Evolutionary conservation across 1,140 invertebrate genomes (phyloP).

Genomic region (Nasonia vitripennis): DNA sequence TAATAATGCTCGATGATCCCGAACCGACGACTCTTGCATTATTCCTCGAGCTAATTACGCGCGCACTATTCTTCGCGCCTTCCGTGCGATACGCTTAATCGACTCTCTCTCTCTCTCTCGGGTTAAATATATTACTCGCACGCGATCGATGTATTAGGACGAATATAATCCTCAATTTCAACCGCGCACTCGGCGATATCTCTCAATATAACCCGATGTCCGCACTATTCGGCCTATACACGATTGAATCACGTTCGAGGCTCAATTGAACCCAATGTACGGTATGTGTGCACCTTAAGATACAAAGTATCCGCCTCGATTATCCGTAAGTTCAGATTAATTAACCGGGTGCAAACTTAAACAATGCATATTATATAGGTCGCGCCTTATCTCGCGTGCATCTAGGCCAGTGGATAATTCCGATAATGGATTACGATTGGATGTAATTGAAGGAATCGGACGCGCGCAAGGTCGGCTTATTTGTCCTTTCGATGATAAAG

Average conservation of each 20-base stretch:
- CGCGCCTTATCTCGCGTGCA: neutral
- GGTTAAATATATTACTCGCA: no score
- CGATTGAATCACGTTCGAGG: neutral
- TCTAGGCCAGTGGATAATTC: neutral
- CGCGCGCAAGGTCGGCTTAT: slow-evolving; percentile 4
- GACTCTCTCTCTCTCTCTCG: no score
- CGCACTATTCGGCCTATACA: neutral
- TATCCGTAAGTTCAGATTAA: neutral
- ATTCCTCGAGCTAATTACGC: no score
- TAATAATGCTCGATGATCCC: no score
- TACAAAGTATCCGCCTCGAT: neutral
- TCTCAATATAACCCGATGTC: neutral
- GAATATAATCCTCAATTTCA: neutral
- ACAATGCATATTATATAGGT: neutral
- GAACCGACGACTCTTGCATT: no score
- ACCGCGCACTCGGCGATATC: neutral
- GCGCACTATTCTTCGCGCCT: no score
- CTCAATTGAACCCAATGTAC: no score
- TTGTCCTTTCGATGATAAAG: neutral
- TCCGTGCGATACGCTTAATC: no score
- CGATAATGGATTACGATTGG: slow-evolving; percentile 38
- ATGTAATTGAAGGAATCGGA: slow-evolving; percentile 21
- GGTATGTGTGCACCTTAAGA: neutral
- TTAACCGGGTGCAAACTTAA: neutral
- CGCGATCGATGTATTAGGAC: neutral